A percentile compares a stretch with the other conserved stretches of the same genome.
Evolutionary conservation across 2,797 vertebrate species (phyloP).

Genomic region (Knipowitschia caucasica): DNA sequence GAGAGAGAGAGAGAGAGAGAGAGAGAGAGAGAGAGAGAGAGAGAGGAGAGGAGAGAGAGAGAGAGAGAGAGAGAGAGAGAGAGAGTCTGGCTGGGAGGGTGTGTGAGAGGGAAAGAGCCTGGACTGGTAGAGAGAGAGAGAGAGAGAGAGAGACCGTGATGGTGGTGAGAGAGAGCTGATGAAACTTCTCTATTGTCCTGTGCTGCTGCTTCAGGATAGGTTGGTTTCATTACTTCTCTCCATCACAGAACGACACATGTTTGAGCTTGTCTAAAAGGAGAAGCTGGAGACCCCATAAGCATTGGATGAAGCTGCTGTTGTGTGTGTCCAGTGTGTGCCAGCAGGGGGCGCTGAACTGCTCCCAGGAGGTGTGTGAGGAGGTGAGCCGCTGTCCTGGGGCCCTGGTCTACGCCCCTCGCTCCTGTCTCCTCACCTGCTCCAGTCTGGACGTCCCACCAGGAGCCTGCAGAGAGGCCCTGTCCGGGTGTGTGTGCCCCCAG

Average conservation of each 20-base stretch:
- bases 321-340: constrained; percentile 83
- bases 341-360: constrained; percentile 79
- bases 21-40: no score
- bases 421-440: constrained; percentile 86
- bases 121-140: no score
- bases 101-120: no score
- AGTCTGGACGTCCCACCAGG: constrained; percentile 49
- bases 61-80: no score
- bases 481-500: constrained; percentile 84
- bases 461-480: constrained; percentile 67
- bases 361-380: constrained; percentile 62
- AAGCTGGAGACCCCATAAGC: no score
- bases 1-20: no score
- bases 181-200: constrained; percentile 86
- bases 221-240: constrained; percentile 84
- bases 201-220: constrained; percentile 78
- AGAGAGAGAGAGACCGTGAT: neutral
- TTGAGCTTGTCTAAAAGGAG: no score
- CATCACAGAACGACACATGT: constrained; percentile 33
- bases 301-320: no score
- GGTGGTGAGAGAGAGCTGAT: constrained; percentile 78
- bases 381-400: constrained; percentile 75
- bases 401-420: constrained; percentile 75
- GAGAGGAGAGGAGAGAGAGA: no score
- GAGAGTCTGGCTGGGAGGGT: no score